These are phyloP conservation scores for Lamproptera curius DNA, from an alignment of 2,888 invertebrate genomes.

Conservation along the genomic window DNA sequence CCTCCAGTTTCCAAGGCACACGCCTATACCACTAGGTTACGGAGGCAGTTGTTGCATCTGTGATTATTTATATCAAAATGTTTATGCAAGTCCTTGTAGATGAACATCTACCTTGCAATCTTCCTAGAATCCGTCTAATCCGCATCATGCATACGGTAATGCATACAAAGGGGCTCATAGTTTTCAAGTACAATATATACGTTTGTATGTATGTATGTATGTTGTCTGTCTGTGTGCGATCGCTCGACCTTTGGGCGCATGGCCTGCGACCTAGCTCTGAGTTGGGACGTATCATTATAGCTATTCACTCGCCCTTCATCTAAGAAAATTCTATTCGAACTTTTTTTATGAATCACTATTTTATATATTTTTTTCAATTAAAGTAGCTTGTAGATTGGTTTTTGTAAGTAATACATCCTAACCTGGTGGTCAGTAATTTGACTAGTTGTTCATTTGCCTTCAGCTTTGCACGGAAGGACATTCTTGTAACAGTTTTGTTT, in stretches of 20 bases:
- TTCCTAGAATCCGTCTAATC: slow-evolving; percentile 6
- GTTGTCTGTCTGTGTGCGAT: slow-evolving; percentile 37
- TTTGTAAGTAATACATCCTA: too few relatives aligned
- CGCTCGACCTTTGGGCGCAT: slow-evolving; percentile 52
- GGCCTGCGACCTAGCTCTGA: slow-evolving; percentile 53
- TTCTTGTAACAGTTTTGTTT: too few relatives aligned
- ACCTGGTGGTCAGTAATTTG: too few relatives aligned
- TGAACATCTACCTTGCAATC: background rate
- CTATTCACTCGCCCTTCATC: slow-evolving; percentile 39
- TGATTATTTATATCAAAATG: background rate
- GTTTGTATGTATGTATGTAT: slow-evolving; percentile 19
- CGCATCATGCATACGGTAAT: slow-evolving; percentile 1
- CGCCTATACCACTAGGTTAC: too few relatives aligned
- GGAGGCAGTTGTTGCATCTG: too few relatives aligned
- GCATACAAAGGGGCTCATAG: slow-evolving; percentile 8
- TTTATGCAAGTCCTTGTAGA: background rate
- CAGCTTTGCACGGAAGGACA: too few relatives aligned
- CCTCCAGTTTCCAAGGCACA: too few relatives aligned
- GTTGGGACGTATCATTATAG: slow-evolving; percentile 49
- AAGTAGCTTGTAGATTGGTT: too few relatives aligned
- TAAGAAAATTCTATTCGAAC: slow-evolving; percentile 14
- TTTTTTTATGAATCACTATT: too few relatives aligned
- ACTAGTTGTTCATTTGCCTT: too few relatives aligned
- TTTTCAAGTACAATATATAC: slow-evolving; percentile 4
- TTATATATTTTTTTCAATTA: too few relatives aligned